phyloP scores from a whole-genome alignment of 92 coral and sea anemone genomes.

The Epizoanthus scotinus region DNA sequence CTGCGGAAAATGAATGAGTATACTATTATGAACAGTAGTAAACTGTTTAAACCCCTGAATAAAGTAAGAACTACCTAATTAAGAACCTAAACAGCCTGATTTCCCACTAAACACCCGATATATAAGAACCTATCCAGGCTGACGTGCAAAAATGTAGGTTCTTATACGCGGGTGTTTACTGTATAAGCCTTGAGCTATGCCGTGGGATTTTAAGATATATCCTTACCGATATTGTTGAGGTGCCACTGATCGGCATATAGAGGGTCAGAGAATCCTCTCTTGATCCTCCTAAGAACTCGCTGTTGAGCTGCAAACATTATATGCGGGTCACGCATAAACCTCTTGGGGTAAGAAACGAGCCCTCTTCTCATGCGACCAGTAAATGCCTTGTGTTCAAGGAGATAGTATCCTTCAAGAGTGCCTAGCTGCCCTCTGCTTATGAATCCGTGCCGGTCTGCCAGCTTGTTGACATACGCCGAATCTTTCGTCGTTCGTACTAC shows the following conservation, averaged over 20 bases:
- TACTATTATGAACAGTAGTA: not conserved
- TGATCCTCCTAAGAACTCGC: constrained; percentile 71
- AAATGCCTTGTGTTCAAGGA: constrained; percentile 73
- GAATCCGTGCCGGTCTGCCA: constrained; percentile 80
- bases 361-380: constrained; percentile 70
- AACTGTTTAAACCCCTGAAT: no score
- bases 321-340: constrained; percentile 71
- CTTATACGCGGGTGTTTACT: no score
- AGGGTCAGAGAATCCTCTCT: constrained; percentile 82
- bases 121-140: no score
- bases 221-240: constrained; percentile 90
- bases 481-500: constrained; percentile 81
- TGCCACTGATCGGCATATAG: constrained; percentile 89
- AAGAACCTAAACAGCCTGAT: no score
- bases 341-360: constrained; percentile 58
- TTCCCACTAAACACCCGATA: no score
- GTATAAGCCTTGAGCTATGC: no score
- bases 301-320: constrained; percentile 85
- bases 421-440: constrained; percentile 74
- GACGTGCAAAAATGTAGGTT: no score
- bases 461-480: constrained; percentile 74
- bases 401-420: constrained; percentile 70
- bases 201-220: no score
- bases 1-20: no score
- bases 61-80: no score